phyloP scores from a whole-genome alignment of 2,113 vertebrate genomes.

The Colius striatus region DNA sequence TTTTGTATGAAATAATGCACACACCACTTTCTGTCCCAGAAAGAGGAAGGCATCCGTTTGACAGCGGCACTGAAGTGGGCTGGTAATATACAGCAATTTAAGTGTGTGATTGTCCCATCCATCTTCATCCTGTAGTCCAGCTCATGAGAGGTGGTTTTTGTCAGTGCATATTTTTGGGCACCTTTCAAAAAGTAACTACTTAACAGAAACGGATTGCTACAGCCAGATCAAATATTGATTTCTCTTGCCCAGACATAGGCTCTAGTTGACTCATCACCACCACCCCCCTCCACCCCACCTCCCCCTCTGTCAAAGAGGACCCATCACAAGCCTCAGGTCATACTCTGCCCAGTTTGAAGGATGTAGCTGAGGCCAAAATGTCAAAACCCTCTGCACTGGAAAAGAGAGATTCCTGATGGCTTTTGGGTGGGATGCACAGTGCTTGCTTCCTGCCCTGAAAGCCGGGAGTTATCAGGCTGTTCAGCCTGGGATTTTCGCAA shows the following conservation, averaged over 20 bases:
- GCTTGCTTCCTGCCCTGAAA: neutral
- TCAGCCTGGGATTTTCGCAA: slow-evolving; percentile 3
- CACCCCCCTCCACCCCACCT: too few relatives aligned
- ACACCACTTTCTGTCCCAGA: fast-evolving
- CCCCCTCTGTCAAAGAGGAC: neutral
- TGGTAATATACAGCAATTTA: neutral
- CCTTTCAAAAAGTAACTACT: neutral
- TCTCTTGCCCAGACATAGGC: neutral
- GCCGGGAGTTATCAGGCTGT: slow-evolving; percentile 1
- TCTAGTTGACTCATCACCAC: neutral
- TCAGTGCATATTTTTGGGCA: neutral
- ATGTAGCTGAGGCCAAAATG: neutral
- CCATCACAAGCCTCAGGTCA: neutral
- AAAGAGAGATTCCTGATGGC: neutral
- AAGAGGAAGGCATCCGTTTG: neutral
- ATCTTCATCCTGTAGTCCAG: neutral
- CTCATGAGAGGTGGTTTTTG: neutral
- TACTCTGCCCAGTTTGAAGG: neutral
- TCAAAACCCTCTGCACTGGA: neutral
- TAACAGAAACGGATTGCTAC: fast-evolving
- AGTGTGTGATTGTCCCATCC: neutral
- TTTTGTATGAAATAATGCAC: fast-evolving
- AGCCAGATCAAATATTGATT: neutral
- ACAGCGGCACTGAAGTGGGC: neutral
- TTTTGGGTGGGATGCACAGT: neutral